phyloP scores from a whole-genome alignment of 2,888 invertebrate species.

The Acanthosepion pharaonis region DNA sequence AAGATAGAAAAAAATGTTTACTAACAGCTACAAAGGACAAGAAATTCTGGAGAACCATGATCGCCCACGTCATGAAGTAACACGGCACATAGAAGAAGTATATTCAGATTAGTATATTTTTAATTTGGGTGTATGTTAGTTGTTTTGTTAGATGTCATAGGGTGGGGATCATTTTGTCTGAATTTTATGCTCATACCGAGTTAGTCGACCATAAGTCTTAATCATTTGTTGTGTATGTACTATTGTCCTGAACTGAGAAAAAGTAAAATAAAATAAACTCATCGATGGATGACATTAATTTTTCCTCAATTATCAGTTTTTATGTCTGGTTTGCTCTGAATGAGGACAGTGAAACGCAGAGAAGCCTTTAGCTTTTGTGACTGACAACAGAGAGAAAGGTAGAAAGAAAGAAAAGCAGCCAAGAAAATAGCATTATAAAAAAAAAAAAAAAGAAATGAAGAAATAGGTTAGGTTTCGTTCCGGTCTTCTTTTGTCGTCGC shows the following conservation, averaged over 20 bases:
- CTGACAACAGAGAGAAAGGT: neutral
- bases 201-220: neutral
- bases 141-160: neutral
- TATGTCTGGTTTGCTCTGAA: neutral
- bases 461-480: slow-evolving; percentile 33
- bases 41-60: too few relatives aligned
- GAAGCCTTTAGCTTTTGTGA: neutral
- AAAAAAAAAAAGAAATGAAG: neutral
- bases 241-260: neutral
- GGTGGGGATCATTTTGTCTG: neutral
- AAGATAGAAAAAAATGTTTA: too few relatives aligned
- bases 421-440: neutral
- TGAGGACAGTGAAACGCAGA: neutral
- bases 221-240: neutral
- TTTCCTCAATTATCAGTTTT: neutral
- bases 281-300: neutral
- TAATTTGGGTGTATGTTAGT: neutral
- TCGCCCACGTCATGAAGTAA: too few relatives aligned
- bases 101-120: too few relatives aligned
- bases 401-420: neutral
- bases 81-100: too few relatives aligned
- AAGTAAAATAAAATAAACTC: neutral
- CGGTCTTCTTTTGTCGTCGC: neutral
- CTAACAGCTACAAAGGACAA: too few relatives aligned
- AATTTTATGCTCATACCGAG: neutral